phyloP scores from a whole-genome alignment of 37 sponge, comb jelly and placozoan species.

The Chondrilla cf. caribensis region DNA sequence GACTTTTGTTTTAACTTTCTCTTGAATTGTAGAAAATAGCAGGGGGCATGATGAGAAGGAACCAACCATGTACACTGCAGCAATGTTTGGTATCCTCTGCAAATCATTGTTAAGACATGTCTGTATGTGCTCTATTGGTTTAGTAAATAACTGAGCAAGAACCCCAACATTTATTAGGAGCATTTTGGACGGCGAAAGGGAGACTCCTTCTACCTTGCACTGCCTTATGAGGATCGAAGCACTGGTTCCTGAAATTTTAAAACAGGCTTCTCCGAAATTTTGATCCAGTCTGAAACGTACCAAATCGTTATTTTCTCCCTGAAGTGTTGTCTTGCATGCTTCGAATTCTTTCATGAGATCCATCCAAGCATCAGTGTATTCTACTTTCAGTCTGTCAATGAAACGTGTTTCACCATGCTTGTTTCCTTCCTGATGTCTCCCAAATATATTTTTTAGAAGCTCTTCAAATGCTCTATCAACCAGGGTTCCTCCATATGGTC shows the following conservation, averaged over 20 bases:
- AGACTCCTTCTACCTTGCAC: not conserved
- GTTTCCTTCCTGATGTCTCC: not conserved
- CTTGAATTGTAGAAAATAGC: not conserved
- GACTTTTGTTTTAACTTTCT: not conserved
- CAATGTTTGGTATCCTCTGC: not conserved
- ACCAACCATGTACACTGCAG: constrained; percentile 23
- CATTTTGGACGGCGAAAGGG: too few relatives aligned
- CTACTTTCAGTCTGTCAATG: not conserved
- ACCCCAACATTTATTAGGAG: not conserved
- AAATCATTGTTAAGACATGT: not conserved
- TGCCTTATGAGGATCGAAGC: not conserved
- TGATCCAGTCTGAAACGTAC: not conserved
- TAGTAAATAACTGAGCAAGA: not conserved
- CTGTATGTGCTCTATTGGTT: not conserved
- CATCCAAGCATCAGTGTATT: constrained; percentile 3
- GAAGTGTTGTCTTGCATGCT: not conserved
- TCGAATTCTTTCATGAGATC: not conserved
- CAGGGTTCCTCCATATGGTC: constrained; percentile 17
- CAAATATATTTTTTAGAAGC: constrained; percentile 6
- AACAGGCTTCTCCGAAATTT: not conserved
- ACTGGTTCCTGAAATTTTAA: not conserved
- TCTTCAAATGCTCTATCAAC: constrained; percentile 13
- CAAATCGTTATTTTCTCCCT: not conserved
- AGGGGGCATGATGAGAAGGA: not conserved
- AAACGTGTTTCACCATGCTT: not conserved